Evolutionary conservation across 2,797 vertebrate species (phyloP).

Genomic region (Myioborus miniatus): DNA sequence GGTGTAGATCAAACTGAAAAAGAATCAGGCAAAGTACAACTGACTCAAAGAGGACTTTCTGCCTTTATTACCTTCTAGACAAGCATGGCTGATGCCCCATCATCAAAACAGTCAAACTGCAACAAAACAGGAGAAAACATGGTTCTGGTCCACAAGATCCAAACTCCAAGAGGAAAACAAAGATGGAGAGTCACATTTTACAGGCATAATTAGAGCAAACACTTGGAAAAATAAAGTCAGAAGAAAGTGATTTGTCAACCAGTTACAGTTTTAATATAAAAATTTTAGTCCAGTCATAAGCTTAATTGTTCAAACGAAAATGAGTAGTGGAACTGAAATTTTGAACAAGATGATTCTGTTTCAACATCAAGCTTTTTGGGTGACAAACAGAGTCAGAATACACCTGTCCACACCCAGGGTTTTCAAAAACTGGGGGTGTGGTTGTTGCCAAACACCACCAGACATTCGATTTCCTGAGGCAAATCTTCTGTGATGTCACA

Average conservation of each 20-base stretch:
- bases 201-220: not conserved
- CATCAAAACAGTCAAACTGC: not conserved
- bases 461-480: not conserved
- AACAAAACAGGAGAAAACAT: not conserved
- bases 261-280: slow-evolving; percentile 53
- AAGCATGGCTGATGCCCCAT: not conserved
- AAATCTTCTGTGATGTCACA: not conserved
- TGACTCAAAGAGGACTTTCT: not conserved
- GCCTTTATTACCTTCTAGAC: slow-evolving; percentile 30
- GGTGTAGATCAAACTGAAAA: not conserved
- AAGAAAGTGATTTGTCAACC: slow-evolving; percentile 3
- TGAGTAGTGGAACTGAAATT: not conserved
- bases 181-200: not conserved
- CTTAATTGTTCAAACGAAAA: not conserved
- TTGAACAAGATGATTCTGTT: not conserved
- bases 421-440: not conserved
- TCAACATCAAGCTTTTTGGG: not conserved
- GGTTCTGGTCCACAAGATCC: not conserved
- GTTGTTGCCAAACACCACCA: not conserved
- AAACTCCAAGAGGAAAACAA: not conserved
- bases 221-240: not conserved
- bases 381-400: not conserved
- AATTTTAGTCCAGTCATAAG: slow-evolving; percentile 22
- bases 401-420: rapidly evolving
- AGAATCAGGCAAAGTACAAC: not conserved